Percentiles rank a stretch among this genome's conserved stretches.
These are phyloP conservation scores for Drosophila sp. DNA, from an alignment of 1,140 invertebrate species.

Conservation along the genomic window DNA sequence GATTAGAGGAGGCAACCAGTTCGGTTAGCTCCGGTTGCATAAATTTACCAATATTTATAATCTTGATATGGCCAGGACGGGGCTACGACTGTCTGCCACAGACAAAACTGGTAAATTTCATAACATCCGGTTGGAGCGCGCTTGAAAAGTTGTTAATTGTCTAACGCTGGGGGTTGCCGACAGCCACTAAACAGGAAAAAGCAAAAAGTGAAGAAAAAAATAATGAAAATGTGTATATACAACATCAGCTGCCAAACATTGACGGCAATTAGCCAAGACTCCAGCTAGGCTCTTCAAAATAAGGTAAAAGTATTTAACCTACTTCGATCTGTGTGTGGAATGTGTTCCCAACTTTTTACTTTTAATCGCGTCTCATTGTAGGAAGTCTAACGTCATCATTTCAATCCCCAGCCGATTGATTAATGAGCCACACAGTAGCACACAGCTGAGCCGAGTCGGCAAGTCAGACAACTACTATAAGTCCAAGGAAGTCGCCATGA, in stretches of 20 bases:
- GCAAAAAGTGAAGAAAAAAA: conserved; percentile 19
- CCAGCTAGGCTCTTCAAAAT: conserved; percentile 46
- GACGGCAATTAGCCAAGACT: conserved; percentile 70
- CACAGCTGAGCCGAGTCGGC: conserved; percentile 3
- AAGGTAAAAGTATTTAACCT: conserved; percentile 82
- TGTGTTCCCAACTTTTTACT: conserved; percentile 18
- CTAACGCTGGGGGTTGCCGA: conserved; percentile 42
- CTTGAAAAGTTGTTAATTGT: conserved; percentile 83
- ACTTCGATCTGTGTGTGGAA: conserved; percentile 47
- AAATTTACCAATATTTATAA: conserved; percentile 78
- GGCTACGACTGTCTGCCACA: not conserved
- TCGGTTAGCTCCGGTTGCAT: conserved; percentile 63
- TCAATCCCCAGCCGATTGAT: conserved; percentile 60
- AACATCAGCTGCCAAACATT: conserved; percentile 61
- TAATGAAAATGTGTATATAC: not conserved
- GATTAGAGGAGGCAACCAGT: conserved; percentile 55
- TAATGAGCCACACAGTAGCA: conserved; percentile 59
- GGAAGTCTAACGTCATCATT: conserved; percentile 53
- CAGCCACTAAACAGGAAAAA: conserved; percentile 46
- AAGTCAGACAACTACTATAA: not conserved
- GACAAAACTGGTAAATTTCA: conserved; percentile 75
- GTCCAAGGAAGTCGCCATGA: conserved; percentile 66
- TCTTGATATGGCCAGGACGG: conserved; percentile 69
- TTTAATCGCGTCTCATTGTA: conserved; percentile 67
- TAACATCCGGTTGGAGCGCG: conserved; percentile 78